Base-by-base conservation (phyloP, 2,113 vertebrate species). In the Istiophorus platypterus region DNA sequence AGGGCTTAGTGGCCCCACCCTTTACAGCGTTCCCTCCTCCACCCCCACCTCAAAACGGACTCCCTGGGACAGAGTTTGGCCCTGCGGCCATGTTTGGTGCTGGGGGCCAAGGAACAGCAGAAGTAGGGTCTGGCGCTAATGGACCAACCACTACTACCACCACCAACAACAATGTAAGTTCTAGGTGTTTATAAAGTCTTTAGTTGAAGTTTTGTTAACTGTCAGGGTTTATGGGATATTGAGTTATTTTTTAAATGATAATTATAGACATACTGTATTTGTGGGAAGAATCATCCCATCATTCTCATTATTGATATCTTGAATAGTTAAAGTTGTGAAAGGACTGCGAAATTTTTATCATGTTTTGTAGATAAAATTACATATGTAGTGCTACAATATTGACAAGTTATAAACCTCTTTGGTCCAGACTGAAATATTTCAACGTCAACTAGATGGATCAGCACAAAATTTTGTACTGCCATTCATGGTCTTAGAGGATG, bases 41-140 rank as follows among this genome's bases (percentile, higher is more conserved):
- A 5, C 93, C 94, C 15, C 94, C 94, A 54, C 93, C 94, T 73
- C 95, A 95, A 65, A 95, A 95, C 64, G 94, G 94, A 37, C 86
- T 94, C 58, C 76, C 86, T 9, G 91, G 86, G 47, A 78, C 92
- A 8, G 95, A 95, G 79, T 95, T 95, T 49, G 93, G 72, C 68
- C 86, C 87, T 1, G 91, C 83, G 71, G 78, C 88, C 76, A 89
- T 95, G 91, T 95, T 93, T 74, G 89, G 75, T 22, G 86, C 89
- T 9, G 93, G 84, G 80, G 90, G 84, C 71, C 93, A 91, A 67
- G 91, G 82, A 14, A 45, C 90, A 37, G 72, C 92, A 59, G 95
- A 95, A 42, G 76, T 91, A 26, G 93, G 84, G 64, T 72, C 83
- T 1, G 90, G 88, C 14, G 76, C 90, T 22, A 90, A 91, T 1